Evolutionary conservation across 2,797 vertebrate species (phyloP), one percentile per base, ranked within the genome.

Genomic region (Lacerta viridis): DNA sequence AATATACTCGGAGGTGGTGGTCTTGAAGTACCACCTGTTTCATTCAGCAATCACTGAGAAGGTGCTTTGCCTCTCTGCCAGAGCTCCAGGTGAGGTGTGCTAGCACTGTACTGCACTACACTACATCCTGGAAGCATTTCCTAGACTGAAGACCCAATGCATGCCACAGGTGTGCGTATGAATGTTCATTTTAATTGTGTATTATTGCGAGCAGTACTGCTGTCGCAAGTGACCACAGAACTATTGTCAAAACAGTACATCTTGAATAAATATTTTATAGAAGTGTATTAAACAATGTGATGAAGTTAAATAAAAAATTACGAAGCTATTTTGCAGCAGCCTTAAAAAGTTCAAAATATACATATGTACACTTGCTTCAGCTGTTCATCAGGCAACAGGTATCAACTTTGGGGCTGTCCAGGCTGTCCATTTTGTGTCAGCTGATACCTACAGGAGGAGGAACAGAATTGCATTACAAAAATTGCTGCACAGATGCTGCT

Each of bases 371-470:
- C 85, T 92, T 80, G 25, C 39, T 74, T 25, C 39, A 46, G 64
- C 25, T 39, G 41, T 74, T 74, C 29, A 64, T 72, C n/a, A 23
- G 59, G 27, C 50, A 1, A 55, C 43, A 77, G n/a, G 46, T 86
- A 75, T 97, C 96, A 97, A 0, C 92, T 94, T 90, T 94, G 94
- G 89, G 93, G 93, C 71, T 88, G 90, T 92, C 97, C 96, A 3
- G 93, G 93, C 69, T 88, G 90, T 92, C 97, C 96, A 2, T 93
- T 93, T 46, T 91, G 82, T 85, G 96, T 97, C 93, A 97, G 90
- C 87, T 97, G 95, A 41, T 96, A 97, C 97, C 97, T 97, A 93
- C 80, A 96, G 96, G 83, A 94, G 66, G 96, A 39, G 93, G 61
- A 55, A 55, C 13, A 55, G 13, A 55, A 39, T 23, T 29, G 64